Base-by-base conservation (phyloP, 2,113 vertebrate species). In the Podarcis muralis region DNA sequence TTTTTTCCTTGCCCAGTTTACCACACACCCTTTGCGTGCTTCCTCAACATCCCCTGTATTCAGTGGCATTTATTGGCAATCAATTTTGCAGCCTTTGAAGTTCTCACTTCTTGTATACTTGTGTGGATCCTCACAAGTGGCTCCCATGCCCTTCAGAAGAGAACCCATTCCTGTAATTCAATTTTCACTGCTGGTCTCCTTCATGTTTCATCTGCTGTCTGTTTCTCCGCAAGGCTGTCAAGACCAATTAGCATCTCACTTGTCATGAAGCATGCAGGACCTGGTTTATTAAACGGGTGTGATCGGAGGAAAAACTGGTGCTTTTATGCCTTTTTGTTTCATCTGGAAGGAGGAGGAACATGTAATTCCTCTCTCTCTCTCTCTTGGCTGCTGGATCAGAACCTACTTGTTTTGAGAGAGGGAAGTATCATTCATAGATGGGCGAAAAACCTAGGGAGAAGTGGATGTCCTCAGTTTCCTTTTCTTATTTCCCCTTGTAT, bases 151-250 rank as follows among this genome's bases (percentile, higher is more conserved):
- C 81, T 22, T 87, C 59, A 0, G 8, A 88, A 86, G 83, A 89
- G 25, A 88, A 30, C 22, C 15, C 88, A 30, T 75, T 88, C 90
- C 81, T 77, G 35, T 1, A 1, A 66, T 71, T 77, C 72, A 18
- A 84, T 78, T 40, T 83, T 81, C 90, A 81, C 86, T 92, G 69
- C 82, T 76, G 76, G 53, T 92, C 66, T 91, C 37, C 74, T 68
- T 94, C 89, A 87, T 83, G 72, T 88, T 91, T 84, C 90, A 68
- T 81, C 43, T 90, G 43, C 65, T 91, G 92, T 91, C 66, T 92
- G 69, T 86, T 91, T 87, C 15, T 32, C 91, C 40, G 62, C 83
- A 80, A 85, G 86, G 68, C 35, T 87, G 37, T 79, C 92, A 87
- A 79, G 66, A 91, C 69, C 92, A 95, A 90, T 90, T 77, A 86